Conservation (phyloP, 92 coral and sea anemone genomes). For the Bergia puertoricense region DNA sequence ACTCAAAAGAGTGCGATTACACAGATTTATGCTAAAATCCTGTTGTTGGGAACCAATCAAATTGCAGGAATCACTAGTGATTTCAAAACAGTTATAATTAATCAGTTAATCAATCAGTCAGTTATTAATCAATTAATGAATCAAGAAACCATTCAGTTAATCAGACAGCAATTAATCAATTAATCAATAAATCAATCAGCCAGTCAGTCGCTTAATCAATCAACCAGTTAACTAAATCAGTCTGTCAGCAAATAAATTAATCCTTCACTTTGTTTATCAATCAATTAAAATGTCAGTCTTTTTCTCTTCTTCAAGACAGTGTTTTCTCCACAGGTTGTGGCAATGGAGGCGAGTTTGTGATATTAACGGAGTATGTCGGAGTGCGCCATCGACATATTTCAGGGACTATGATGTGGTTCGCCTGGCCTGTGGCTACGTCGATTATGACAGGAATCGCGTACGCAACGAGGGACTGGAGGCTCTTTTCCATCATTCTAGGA, state of each 20-base stretch:
- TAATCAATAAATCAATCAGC: background rate
- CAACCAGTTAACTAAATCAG: background rate
- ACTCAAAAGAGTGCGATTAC: too few species aligned
- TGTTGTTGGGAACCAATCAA: too few species aligned
- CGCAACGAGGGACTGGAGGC: conserved; percentile 73
- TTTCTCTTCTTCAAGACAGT: background rate
- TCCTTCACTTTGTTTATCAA: background rate
- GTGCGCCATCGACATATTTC: conserved; percentile 70
- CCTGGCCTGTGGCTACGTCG: conserved; percentile 64
- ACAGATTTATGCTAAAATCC: too few species aligned
- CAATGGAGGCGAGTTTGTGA: conserved; percentile 66
- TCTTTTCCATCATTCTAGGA: conserved; percentile 59
- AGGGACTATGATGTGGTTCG: conserved; percentile 65
- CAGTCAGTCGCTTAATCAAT: background rate
- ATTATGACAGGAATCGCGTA: conserved; percentile 70
- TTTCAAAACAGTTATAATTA: too few species aligned
- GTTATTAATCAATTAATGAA: background rate
- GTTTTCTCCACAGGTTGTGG: conserved; percentile 60
- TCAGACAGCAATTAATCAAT: background rate
- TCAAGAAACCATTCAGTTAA: background rate
- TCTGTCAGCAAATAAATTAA: background rate
- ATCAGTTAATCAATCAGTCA: background rate
- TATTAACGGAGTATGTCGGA: conserved; percentile 74
- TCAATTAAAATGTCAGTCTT: background rate
- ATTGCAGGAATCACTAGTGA: too few species aligned